These are phyloP conservation scores for Drosophila quinaria DNA, from an alignment of 2,888 invertebrate species.

Conservation along the genomic window DNA sequence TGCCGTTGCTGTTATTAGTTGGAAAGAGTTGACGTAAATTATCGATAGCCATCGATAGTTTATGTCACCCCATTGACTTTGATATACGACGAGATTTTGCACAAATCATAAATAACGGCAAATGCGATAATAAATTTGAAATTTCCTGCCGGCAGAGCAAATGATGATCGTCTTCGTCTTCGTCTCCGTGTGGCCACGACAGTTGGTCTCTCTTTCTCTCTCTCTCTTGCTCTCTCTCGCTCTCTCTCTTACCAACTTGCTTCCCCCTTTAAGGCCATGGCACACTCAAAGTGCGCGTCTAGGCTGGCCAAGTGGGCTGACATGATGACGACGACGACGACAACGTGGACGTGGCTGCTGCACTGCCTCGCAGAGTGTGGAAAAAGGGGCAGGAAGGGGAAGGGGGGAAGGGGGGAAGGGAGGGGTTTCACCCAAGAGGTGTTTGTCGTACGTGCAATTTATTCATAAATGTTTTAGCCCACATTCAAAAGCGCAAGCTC, in stretches of 20 bases:
- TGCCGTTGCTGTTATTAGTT: conserved; percentile 44
- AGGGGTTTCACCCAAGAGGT: conserved; percentile 39
- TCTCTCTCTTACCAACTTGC: neutral
- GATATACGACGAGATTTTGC: conserved; percentile 84
- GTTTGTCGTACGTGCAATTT: conserved; percentile 81
- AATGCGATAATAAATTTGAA: conserved; percentile 85
- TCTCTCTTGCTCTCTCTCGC: neutral
- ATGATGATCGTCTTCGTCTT: conserved; percentile 73
- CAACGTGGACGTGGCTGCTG: conserved; percentile 46
- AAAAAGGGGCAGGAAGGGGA: neutral
- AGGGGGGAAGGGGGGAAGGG: neutral
- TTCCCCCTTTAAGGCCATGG: conserved; percentile 40
- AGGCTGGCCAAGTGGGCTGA: conserved; percentile 63
- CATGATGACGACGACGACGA: conserved; percentile 41
- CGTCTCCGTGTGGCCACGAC: conserved; percentile 41
- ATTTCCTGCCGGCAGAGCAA: conserved; percentile 82
- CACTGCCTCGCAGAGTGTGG: conserved; percentile 11
- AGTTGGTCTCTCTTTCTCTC: neutral
- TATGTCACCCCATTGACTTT: conserved; percentile 83
- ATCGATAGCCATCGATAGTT: conserved; percentile 83
- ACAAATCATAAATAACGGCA: conserved; percentile 85
- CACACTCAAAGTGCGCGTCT: conserved; percentile 39
- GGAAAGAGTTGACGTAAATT: conserved; percentile 83
- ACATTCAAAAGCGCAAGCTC: conserved; percentile 73
- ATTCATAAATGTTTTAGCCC: conserved; percentile 83